phyloP scores from a whole-genome alignment of 2,113 vertebrate genomes.

The cat (Felis catus) region DNA sequence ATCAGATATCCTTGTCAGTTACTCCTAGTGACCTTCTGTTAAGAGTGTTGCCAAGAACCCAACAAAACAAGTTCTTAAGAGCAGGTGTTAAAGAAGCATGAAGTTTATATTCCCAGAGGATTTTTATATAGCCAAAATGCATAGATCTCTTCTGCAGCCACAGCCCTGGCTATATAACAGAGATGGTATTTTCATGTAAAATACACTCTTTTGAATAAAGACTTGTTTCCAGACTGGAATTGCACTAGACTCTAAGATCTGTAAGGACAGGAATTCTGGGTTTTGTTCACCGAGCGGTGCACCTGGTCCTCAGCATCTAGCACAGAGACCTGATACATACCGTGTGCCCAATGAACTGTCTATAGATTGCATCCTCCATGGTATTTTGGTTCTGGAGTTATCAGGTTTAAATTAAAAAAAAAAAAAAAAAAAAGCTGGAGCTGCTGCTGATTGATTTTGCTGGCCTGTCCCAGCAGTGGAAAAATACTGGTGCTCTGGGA shows the following conservation, averaged over 20 bases:
- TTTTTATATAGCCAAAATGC: background rate
- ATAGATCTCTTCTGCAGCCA: background rate
- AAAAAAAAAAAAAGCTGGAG: background rate
- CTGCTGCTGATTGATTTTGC: slow-evolving; percentile 73
- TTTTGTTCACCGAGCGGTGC: background rate
- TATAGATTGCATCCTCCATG: background rate
- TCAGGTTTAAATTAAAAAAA: slow-evolving; percentile 13
- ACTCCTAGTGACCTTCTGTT: background rate
- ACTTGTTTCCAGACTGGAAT: background rate
- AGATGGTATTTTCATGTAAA: slow-evolving; percentile 6
- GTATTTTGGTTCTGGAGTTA: background rate
- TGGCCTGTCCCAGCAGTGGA: slow-evolving; percentile 77
- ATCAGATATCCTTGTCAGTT: background rate
- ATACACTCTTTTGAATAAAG: background rate
- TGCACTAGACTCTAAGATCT: background rate
- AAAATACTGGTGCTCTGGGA: slow-evolving; percentile 81
- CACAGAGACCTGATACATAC: background rate
- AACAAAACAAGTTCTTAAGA: background rate
- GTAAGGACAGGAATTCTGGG: background rate
- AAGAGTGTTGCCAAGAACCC: background rate
- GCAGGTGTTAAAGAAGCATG: background rate
- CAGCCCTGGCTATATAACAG: background rate
- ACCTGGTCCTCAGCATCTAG: background rate
- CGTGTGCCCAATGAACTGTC: background rate
- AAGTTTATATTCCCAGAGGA: background rate